Evolutionary conservation across 2,888 invertebrate species (phyloP), one percentile per base, ranked within the genome.

Genomic region (Gortyna flavago): DNA sequence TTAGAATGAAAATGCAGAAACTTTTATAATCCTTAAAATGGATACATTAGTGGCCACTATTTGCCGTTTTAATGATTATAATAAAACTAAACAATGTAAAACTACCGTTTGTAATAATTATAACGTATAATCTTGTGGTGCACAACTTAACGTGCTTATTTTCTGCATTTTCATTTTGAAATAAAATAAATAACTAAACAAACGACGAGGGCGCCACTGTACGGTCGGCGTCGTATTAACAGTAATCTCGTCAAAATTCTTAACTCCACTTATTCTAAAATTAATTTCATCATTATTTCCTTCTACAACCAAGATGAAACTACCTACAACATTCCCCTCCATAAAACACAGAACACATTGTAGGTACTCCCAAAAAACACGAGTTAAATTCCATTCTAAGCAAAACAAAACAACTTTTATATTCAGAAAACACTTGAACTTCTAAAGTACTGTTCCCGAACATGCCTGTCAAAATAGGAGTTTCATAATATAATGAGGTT

Each of bases 351-450:
- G 78, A 83, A 80, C 79, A 66, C 84, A 78, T 79, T 59, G 75
- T 48, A n/a, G n/a, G n/a, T n/a, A 68, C 61, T 62, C 48, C 61
- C 59, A 16, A 72, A 78, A 80, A 66, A 84, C 85, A 80, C n/a
- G 32, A 44, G 62, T 61, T 71, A 82, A 77, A 65, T 59, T 83
- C 67, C 64, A 71, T 44, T 70, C 16, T 35, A 67, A 68, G 41
- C 70, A 66, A 57, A 80, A 77, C 80, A 77, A 86, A 84, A 72
- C 75, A 80, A 85, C 84, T 84, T 88, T 87, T 85, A 80, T 89
- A 75, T 82, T 80, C 77, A 65, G 18, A 77, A 83, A 89, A 87
- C 88, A 82, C 88, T 88, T 87, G 70, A 87, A 88, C 80, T 87
- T 83, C 62, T 69, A 54, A 85, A 80, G 80, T 79, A 78, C 72